Conservation (phyloP, 2,888 invertebrate species). For the Ariolimax columbianus region DNA sequence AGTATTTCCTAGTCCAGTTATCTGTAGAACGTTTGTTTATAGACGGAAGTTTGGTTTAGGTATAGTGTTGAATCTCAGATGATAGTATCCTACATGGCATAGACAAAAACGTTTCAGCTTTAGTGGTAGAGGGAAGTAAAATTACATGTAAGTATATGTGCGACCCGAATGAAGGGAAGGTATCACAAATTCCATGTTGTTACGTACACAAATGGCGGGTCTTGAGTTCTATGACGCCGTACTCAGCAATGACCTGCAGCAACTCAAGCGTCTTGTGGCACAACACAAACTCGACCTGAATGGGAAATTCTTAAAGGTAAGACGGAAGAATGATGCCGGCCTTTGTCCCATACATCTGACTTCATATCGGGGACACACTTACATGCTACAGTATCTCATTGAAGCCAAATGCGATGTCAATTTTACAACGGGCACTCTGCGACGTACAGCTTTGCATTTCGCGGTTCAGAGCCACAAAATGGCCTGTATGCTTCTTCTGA, state of each 20-base stretch:
- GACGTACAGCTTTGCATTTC: slow-evolving; percentile 78
- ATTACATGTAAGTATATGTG: slow-evolving; percentile 45
- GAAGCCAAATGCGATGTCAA: slow-evolving; percentile 77
- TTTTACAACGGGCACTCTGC: slow-evolving; percentile 75
- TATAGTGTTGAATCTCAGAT: not conserved
- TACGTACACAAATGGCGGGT: slow-evolving; percentile 74
- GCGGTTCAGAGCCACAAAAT: slow-evolving; percentile 78
- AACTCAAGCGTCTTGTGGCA: slow-evolving; percentile 75
- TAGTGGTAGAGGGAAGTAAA: slow-evolving; percentile 30
- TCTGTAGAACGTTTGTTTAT: not conserved
- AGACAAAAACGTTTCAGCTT: not conserved
- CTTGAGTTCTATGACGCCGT: slow-evolving; percentile 78
- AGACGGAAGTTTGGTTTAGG: not conserved
- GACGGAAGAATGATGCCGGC: slow-evolving; percentile 77
- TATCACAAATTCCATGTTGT: slow-evolving; percentile 63
- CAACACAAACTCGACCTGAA: slow-evolving; percentile 78
- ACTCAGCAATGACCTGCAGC: slow-evolving; percentile 77
- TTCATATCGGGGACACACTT: slow-evolving; percentile 76
- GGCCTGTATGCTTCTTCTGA: slow-evolving; percentile 76
- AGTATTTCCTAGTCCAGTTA: not conserved
- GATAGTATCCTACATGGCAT: not conserved
- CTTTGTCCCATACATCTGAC: slow-evolving; percentile 78
- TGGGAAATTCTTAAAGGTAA: slow-evolving; percentile 77
- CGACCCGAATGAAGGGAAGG: slow-evolving; percentile 42
- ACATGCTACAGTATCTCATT: slow-evolving; percentile 76